Evolutionary conservation across 1,140 invertebrate species (phyloP), one percentile per base, ranked within the genome.

Genomic region (Panulirus ornatus): DNA sequence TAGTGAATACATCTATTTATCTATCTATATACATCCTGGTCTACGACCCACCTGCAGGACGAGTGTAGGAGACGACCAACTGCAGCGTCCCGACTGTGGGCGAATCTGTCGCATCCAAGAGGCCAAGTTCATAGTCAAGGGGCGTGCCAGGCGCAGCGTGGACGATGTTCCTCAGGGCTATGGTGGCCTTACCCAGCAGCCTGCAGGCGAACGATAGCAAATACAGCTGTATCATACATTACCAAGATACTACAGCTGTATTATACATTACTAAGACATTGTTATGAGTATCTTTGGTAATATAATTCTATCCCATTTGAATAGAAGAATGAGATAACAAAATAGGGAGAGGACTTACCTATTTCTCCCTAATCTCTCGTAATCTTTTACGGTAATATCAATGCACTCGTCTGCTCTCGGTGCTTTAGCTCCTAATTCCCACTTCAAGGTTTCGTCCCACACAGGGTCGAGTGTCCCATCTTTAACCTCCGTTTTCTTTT

Each of bases 161-260:
- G 2, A 92, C 70, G 14, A 94, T 89, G 54, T 94, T 93, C 22
- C 92, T 84, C 58, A 94, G 91, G 0, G 92, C 92, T 9, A 94
- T 88, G 75, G 92, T 93, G 0, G 93, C 92, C 54, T 92, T 93
- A 5, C 93, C 94, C 5, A 94, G 91, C 63, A 93, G 89, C 91
- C 94, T 92, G 89, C 8, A 85, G 76, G 44, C 1, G 22, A 38
- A n/a, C 38, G 36, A 19, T 1, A 30, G 63, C n/a, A n/a, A n/a
- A n/a, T n/a, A n/a, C n/a, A n/a, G n/a, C n/a, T n/a, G n/a, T n/a
- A n/a, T n/a, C n/a, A n/a, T n/a, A n/a, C n/a, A n/a, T n/a, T n/a
- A n/a, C n/a, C n/a, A n/a, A n/a, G n/a, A n/a, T n/a, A n/a, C n/a
- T n/a, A n/a, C n/a, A n/a, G n/a, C n/a, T n/a, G n/a, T n/a, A n/a